Evolutionary conservation across 2,113 vertebrate species (phyloP).

Genomic region (Ptilorrhoa leucosticta): DNA sequence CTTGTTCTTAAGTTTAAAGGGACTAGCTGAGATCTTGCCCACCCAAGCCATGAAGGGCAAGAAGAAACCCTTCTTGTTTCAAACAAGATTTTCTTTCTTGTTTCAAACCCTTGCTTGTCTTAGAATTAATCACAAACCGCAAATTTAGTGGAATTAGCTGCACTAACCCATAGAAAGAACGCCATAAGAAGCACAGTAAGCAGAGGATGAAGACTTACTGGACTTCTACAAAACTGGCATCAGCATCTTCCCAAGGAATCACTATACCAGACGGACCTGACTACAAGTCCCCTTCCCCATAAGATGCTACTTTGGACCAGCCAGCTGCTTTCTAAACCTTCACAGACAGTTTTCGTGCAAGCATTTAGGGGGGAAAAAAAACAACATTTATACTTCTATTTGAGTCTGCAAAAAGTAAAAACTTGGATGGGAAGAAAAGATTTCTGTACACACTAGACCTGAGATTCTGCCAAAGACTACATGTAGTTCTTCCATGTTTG

Average conservation of each 20-base stretch:
- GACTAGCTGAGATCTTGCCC: neutral
- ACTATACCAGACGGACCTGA: neutral
- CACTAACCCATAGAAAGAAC: neutral
- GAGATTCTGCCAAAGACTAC: slow-evolving; percentile 10
- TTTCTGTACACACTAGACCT: neutral
- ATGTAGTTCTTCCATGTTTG: neutral
- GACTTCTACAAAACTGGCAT: neutral
- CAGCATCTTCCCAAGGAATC: neutral
- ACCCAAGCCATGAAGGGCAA: neutral
- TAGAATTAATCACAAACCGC: neutral
- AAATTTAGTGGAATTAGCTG: neutral
- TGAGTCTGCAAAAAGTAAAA: neutral
- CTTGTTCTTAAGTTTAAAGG: neutral
- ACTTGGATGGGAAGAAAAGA: neutral
- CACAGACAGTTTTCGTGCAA: neutral
- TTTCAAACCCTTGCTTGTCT: no score
- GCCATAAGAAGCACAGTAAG: neutral
- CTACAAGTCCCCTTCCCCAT: neutral
- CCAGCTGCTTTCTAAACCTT: neutral
- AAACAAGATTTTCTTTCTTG: no score
- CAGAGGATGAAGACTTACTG: neutral
- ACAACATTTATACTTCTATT: neutral
- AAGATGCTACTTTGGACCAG: neutral
- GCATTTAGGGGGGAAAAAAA: neutral
- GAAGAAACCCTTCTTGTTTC: no score